phyloP scores from a whole-genome alignment of 2,113 vertebrate genomes.

The Ailurus styani region DNA sequence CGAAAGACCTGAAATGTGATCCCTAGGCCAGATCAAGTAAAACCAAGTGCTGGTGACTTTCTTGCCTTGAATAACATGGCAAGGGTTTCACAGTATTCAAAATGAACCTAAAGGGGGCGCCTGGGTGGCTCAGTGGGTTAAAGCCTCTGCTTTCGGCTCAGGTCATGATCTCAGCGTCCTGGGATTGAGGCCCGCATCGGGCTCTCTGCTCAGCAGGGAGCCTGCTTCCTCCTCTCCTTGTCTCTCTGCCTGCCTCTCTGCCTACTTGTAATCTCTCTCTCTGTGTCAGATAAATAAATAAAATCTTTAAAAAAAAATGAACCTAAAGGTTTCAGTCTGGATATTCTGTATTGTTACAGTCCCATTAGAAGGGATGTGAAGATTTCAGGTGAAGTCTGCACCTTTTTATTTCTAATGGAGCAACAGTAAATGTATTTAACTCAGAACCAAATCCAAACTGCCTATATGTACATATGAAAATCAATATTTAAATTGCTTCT shows the following conservation, averaged over 20 bases:
- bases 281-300: no score
- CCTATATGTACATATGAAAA: not conserved
- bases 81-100: not conserved
- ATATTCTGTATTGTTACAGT: not conserved
- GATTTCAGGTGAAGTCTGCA: not conserved
- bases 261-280: no score
- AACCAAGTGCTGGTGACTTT: not conserved
- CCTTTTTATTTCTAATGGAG: not conserved
- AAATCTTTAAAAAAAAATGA: no score
- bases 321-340: no score
- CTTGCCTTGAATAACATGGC: not conserved
- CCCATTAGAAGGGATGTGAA: not conserved
- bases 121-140: no score
- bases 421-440: not conserved
- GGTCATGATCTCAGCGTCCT: no score
- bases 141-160: no score
- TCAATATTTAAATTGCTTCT: slow-evolving; percentile 10
- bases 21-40: not conserved
- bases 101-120: no score
- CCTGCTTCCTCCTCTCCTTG: no score
- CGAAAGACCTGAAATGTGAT: not conserved
- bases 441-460: not conserved
- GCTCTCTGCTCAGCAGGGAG: no score
- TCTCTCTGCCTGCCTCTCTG: no score
- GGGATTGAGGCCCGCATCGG: no score